phyloP scores from a whole-genome alignment of 2,888 invertebrate species.

The Eilema caniola region DNA sequence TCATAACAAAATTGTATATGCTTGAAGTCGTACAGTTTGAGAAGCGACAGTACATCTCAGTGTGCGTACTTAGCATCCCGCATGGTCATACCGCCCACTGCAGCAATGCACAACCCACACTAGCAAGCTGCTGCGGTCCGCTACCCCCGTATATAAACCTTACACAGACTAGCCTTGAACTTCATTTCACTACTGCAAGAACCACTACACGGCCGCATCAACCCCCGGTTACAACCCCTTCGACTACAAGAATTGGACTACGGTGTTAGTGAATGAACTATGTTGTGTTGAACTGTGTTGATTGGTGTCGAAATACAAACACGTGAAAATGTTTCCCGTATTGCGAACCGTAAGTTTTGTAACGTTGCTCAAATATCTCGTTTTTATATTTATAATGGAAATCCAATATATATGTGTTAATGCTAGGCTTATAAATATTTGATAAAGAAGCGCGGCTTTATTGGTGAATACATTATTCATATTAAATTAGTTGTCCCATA shows the following conservation, averaged over 20 bases:
- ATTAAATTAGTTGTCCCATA: constrained; percentile 8
- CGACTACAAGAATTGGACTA: constrained; percentile 44
- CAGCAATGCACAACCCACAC: constrained; percentile 64
- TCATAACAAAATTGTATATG: neutral
- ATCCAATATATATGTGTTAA: constrained; percentile 1
- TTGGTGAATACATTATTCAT: constrained; percentile 23
- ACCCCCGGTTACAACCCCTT: constrained; percentile 37
- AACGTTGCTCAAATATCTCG: neutral
- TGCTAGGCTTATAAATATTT: constrained; percentile 5
- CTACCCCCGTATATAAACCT: constrained; percentile 84
- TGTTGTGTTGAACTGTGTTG: constrained; percentile 65
- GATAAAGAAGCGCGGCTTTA: constrained; percentile 9
- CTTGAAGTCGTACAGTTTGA: constrained; percentile 17
- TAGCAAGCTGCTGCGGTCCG: constrained; percentile 69
- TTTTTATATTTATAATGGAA: neutral
- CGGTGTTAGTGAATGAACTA: constrained; percentile 59
- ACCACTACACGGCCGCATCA: constrained; percentile 48
- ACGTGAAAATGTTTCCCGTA: constrained; percentile 72
- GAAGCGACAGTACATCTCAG: constrained; percentile 39
- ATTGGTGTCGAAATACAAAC: constrained; percentile 63
- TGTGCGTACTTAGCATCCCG: constrained; percentile 61
- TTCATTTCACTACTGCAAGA: constrained; percentile 77
- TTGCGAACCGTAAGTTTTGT: constrained; percentile 74
- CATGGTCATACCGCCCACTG: constrained; percentile 48
- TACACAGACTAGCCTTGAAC: constrained; percentile 82